Evolutionary conservation across 92 coral and sea anemone species (phyloP), one percentile per base, ranked within the genome.

Genomic region (Meandrina meandrites): DNA sequence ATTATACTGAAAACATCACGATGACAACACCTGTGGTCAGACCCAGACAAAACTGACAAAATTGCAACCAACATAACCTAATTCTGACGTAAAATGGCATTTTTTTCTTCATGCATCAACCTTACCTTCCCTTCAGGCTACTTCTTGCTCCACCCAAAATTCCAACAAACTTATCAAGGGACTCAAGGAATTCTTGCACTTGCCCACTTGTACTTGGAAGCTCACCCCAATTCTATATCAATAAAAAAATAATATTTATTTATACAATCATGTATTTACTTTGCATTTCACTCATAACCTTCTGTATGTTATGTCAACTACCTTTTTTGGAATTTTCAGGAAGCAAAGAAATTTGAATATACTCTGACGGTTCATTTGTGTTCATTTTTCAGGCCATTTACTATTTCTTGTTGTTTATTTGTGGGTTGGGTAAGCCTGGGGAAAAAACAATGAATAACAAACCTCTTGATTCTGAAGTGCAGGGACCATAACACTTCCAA

Each of bases 181-280:
- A 95, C 79, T 95, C 99, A 11, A 94, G 76, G 80, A 97, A 97
- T 84, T 95, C 99, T 82, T 97, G 99, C 37, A 97, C 97, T 84
- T 96, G 98, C 27, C 93, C 89, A 27, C 93, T 82, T 71, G 90
- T 95, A 70, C 88, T 92, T 60, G 98, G 96, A 73, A 97, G 91
- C 81, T 96, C 96, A 56, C 99, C 99, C 99, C 99, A 97, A 71
- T 94, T 92, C 99, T 97, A 80, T 3, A 62, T n/a, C n/a, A n/a
- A n/a, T 40, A 51, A 50, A 47, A 28, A 81, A 70, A 24, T 8
- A 6, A 80, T 30, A 11, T 24, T 4, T n/a, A n/a, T 21, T 16
- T 8, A 32, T 27, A 8, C 15, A 21, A 16, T 57, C 0, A 31
- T n/a, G n/a, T n/a, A n/a, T n/a, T n/a, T 11, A 32, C 31, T 42